Evolutionary conservation across 1,140 invertebrate genomes (phyloP).

Genomic region (Heliothis subflexa): DNA sequence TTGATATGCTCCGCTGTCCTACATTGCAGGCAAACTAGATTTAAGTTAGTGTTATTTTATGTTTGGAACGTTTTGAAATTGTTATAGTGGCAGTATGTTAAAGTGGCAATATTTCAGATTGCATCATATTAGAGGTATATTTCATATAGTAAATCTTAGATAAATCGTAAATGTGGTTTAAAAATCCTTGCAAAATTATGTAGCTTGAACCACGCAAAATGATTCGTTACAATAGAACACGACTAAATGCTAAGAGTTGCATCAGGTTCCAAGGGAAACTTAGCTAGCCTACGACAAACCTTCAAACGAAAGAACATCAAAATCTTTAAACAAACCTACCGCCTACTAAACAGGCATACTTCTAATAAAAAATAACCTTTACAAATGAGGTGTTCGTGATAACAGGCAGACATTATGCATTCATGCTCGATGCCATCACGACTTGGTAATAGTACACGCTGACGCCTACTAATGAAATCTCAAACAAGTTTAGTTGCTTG

Average conservation of each 20-base stretch:
- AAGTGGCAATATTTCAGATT: too few species aligned
- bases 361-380: not conserved
- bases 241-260: too few species aligned
- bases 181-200: too few species aligned
- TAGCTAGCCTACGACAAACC: too few species aligned
- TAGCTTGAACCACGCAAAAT: too few species aligned
- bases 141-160: too few species aligned
- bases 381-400: not conserved
- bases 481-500: conserved; percentile 21
- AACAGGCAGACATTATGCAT: not conserved
- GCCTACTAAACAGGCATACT: not conserved
- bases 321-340: not conserved
- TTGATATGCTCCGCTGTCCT: conserved; percentile 33
- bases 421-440: not conserved
- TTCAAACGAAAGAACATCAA: not conserved
- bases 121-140: too few species aligned
- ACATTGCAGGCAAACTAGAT: conserved; percentile 29
- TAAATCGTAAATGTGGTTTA: too few species aligned
- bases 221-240: too few species aligned
- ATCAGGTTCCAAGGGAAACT: too few species aligned
- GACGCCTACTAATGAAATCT: conserved; percentile 16
- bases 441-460: not conserved
- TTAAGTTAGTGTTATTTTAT: not conserved
- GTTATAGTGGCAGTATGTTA: too few species aligned
- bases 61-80: not conserved